A percentile compares a stretch with the other conserved stretches of the same genome.
Conservation (phyloP, 1,140 invertebrate genomes). For the Pissodes strobi region DNA sequence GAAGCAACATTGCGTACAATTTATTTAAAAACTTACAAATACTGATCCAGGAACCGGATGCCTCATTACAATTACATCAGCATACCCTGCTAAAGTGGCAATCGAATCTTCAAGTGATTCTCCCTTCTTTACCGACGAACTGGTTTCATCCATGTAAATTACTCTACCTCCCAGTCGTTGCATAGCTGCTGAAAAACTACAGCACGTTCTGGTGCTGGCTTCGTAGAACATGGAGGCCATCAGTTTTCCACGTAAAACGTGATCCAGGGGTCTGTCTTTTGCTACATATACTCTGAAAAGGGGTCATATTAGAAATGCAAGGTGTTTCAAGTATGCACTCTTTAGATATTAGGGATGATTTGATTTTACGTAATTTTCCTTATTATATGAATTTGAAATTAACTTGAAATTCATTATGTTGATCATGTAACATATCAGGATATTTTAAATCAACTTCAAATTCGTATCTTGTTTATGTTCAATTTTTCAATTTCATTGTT, state of each 20-base stretch:
- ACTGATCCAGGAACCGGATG: constrained; percentile 94
- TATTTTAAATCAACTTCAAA: too few species aligned
- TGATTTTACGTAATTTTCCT: too few species aligned
- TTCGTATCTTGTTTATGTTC: too few species aligned
- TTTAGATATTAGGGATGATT: too few species aligned
- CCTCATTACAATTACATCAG: constrained; percentile 90
- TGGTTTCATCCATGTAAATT: constrained; percentile 84
- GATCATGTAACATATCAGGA: too few species aligned
- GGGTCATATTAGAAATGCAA: not conserved
- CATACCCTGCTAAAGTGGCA: constrained; percentile 82
- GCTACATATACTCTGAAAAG: constrained; percentile 65
- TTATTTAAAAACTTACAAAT: constrained; percentile 71
- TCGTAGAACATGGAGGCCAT: constrained; percentile 98
- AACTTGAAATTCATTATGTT: too few species aligned
- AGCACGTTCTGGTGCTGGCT: constrained; percentile 93
- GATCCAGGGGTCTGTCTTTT: constrained; percentile 83
- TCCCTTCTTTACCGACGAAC: constrained; percentile 95
- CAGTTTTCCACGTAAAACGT: constrained; percentile 90
- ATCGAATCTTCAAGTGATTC: constrained; percentile 93
- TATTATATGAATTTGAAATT: too few species aligned
- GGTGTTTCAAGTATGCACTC: too few species aligned
- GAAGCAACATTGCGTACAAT: too few species aligned
- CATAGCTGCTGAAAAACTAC: constrained; percentile 96
- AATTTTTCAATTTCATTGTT: too few species aligned
- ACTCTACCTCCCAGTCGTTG: constrained; percentile 91